Evolutionary conservation across 2,888 invertebrate genomes (phyloP).

Genomic region (Dorcus parallelipipedus): DNA sequence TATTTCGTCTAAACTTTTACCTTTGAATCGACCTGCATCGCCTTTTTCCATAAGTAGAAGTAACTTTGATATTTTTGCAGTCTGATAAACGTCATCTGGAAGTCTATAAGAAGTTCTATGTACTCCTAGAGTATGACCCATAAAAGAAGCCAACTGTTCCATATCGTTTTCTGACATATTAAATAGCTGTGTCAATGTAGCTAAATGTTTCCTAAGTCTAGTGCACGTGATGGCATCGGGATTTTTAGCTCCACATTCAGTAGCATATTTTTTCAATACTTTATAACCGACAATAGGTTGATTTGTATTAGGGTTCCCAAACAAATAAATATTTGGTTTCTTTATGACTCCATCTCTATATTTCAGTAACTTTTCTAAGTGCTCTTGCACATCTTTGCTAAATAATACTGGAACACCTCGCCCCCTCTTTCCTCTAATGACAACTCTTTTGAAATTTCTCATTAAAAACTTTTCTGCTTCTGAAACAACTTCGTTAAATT

Average conservation of each 20-base stretch:
- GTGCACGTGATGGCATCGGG: background rate
- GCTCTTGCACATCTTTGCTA: too few species aligned
- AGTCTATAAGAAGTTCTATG: slow-evolving; percentile 3
- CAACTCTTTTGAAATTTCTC: slow-evolving; percentile 27
- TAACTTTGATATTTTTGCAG: background rate
- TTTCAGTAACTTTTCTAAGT: too few species aligned
- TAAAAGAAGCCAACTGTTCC: slow-evolving; percentile 8
- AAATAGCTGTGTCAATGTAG: slow-evolving; percentile 4
- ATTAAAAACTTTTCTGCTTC: slow-evolving; percentile 29
- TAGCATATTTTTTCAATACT: slow-evolving; percentile 4
- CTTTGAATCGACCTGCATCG: background rate
- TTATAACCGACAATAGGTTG: slow-evolving; percentile 5
- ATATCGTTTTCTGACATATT: slow-evolving; percentile 5
- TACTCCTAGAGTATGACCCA: slow-evolving; percentile 6
- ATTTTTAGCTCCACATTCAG: slow-evolving; percentile 3
- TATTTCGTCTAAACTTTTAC: background rate
- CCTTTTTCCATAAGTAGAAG: slow-evolving; percentile 2
- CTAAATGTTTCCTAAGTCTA: slow-evolving; percentile 6
- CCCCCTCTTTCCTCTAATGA: slow-evolving; percentile 28
- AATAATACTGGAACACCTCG: slow-evolving; percentile 28
- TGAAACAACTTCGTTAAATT: slow-evolving; percentile 24
- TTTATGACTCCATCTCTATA: too few species aligned
- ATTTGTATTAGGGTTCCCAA: slow-evolving; percentile 1
- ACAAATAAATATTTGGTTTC: background rate
- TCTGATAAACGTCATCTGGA: background rate